Base-by-base conservation (phyloP, 2,113 vertebrate genomes). In the Etheostoma spectabile region DNA sequence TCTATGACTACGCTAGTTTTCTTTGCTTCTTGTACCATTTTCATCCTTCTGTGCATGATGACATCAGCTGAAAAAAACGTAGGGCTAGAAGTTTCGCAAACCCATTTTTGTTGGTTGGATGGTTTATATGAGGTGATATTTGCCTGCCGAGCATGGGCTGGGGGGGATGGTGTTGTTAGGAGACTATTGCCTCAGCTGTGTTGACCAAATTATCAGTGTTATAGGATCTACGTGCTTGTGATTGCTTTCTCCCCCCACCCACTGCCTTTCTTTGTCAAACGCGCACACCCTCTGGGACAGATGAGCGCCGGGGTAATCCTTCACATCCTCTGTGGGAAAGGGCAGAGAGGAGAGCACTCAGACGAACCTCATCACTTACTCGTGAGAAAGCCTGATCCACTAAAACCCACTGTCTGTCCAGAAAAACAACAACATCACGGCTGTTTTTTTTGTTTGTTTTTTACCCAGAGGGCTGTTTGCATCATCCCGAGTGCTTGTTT, bases 161-260 rank as follows among this genome's bases (percentile, higher is more conserved):
- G 18, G 33, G 60, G 45, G 8, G 51, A 21, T 57, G 53, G 42
- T 63, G 45, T 19, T 51, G 62, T 38, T n/a, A 12, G 30, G 52
- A 72, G 83, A 45, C 67, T 88, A 46, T 91, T 88, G 91, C 81
- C 91, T 93, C 91, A 93, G 92, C 93, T 93, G 92, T 85, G 80
- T 84, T 90, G 86, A 82, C 71, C 68, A 91, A 91, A 91, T 93
- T 46, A 85, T 84, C 88, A 84, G 65, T 76, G 84, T 91, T 91
- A 76, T 89, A 78, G 87, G 70, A 88, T 79, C 80, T 74, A 60
- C 14, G 11, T 63, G 79, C 83, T 51, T 78, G 76, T 84, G 80
- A 91, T 89, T 85, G 88, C 91, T 82, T 86, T 73, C 87, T 18
- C 64, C 79, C 72, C 80, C 77, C 69, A 22, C 63, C 56, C 66